Evolutionary conservation across 2,888 invertebrate species (phyloP).

Genomic region (Adelognathus sp.): DNA sequence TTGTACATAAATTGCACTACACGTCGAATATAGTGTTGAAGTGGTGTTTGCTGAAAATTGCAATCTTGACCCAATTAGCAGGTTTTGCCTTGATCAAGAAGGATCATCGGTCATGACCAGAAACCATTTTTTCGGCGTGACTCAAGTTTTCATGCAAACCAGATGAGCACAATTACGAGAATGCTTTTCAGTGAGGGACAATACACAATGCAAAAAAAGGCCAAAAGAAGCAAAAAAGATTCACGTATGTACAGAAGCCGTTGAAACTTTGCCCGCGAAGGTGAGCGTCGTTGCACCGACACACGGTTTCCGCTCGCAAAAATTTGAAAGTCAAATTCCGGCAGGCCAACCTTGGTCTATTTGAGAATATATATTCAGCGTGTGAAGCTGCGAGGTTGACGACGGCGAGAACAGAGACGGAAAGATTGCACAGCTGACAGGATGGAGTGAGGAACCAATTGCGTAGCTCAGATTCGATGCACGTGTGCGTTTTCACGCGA

Average conservation of each 20-base stretch:
- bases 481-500: background rate
- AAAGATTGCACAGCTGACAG: conserved; percentile 10
- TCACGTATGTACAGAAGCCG: conserved; percentile 29
- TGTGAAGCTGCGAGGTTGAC: background rate
- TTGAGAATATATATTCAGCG: conserved; percentile 54
- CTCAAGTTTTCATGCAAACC: too few relatives aligned
- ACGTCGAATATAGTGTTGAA: too few relatives aligned
- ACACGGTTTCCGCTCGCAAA: conserved; percentile 27
- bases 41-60: too few relatives aligned
- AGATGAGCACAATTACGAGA: too few relatives aligned
- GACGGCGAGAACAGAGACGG: background rate
- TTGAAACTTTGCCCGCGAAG: conserved; percentile 22
- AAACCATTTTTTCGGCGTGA: too few relatives aligned
- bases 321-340: conserved; percentile 70
- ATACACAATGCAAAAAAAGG: background rate
- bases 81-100: too few relatives aligned
- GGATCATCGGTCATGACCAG: too few relatives aligned
- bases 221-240: background rate
- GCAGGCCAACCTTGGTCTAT: conserved; percentile 60
- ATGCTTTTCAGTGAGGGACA: too few relatives aligned
- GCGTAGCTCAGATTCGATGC: background rate
- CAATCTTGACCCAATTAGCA: too few relatives aligned
- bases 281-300: conserved; percentile 20
- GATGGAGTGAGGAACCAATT: background rate
- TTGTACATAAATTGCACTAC: too few relatives aligned